Conservation (phyloP, 1,140 invertebrate species). For the Heterodera carotae region DNA sequence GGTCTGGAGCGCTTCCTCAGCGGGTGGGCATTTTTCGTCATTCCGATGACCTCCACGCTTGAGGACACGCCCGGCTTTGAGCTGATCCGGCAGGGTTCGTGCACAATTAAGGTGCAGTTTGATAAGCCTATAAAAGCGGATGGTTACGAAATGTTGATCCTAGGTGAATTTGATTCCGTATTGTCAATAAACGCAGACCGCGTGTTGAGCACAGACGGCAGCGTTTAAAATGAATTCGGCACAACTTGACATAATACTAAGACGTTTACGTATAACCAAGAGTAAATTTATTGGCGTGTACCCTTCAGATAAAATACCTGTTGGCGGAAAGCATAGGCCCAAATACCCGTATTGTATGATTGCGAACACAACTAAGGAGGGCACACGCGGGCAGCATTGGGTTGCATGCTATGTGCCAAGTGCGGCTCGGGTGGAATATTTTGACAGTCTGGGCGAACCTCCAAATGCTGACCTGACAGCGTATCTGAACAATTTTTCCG, state of each 20-base stretch:
- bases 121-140: neutral
- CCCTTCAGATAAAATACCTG: conserved; percentile 27
- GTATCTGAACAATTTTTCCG: neutral
- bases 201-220: conserved; percentile 31
- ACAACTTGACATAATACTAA: conserved; percentile 12
- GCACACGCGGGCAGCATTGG: conserved; percentile 19
- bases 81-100: conserved; percentile 33
- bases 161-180: conserved; percentile 39
- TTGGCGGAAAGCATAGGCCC: neutral
- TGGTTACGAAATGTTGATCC: conserved; percentile 30
- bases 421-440: conserved; percentile 15
- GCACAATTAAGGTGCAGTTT: conserved; percentile 21
- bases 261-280: neutral
- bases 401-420: neutral
- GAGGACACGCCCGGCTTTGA: conserved; percentile 35
- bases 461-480: conserved; percentile 8
- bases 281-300: conserved; percentile 27
- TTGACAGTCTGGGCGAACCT: conserved; percentile 9
- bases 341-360: conserved; percentile 28
- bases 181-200: conserved; percentile 35
- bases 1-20: conserved; percentile 29
- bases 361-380: conserved; percentile 10
- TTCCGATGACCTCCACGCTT: conserved; percentile 25
- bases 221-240: conserved; percentile 33
- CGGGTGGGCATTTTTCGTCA: conserved; percentile 43